Conservation (phyloP, 2,797 vertebrate species). For the Enteromius trimaculatus region DNA sequence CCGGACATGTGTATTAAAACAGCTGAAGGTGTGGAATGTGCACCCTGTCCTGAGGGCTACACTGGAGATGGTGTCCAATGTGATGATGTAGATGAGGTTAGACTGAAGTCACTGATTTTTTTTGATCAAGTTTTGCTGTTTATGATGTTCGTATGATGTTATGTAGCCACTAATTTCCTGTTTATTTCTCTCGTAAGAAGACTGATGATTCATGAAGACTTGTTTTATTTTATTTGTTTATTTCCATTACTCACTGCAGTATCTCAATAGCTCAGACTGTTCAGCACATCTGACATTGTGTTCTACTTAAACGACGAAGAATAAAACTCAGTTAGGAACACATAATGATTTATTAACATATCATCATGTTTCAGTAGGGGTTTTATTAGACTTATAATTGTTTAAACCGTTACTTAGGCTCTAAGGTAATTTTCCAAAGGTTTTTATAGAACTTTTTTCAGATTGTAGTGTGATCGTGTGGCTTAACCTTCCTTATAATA, state of each 20-base stretch:
- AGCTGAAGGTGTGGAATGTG: slow-evolving; percentile 83
- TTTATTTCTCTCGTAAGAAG: neutral
- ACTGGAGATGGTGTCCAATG: slow-evolving; percentile 90
- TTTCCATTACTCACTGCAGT: slow-evolving; percentile 54
- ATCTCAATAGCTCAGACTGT: slow-evolving; percentile 25
- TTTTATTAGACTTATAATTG: slow-evolving; percentile 16
- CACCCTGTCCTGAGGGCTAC: slow-evolving; percentile 90
- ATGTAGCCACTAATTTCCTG: neutral
- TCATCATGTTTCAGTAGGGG: neutral
- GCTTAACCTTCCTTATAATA: neutral
- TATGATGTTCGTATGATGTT: neutral
- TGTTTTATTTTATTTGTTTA: slow-evolving; percentile 11
- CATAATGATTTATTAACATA: slow-evolving; percentile 23
- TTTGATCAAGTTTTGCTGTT: neutral
- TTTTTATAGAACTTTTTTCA: slow-evolving; percentile 2
- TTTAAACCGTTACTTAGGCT: neutral
- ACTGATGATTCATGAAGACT: slow-evolving; percentile 26
- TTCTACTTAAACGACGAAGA: slow-evolving; percentile 1
- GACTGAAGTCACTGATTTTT: neutral
- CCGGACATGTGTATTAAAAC: slow-evolving; percentile 84
- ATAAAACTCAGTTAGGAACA: slow-evolving; percentile 36
- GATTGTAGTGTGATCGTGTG: neutral
- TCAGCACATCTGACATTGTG: neutral
- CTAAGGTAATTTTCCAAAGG: neutral
- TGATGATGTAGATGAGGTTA: slow-evolving; percentile 93